Base-by-base conservation (phyloP, 2,113 vertebrate species). In the Thalassarche chlororhynchos region DNA sequence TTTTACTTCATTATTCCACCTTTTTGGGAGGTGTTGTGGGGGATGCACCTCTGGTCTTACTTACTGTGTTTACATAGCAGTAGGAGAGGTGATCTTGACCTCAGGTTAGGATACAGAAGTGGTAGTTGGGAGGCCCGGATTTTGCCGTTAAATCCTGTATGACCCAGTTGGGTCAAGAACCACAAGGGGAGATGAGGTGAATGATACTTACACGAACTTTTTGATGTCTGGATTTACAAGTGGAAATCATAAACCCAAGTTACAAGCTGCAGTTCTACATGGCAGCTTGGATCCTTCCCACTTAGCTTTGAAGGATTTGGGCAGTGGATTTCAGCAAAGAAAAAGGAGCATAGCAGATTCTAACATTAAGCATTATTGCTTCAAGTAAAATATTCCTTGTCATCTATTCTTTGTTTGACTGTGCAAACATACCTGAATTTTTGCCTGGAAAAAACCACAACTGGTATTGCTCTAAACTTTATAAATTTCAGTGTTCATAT, bases 401-500 rank as follows among this genome's bases (percentile, higher is more conserved):
- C 8, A 55, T 28, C n/a, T 79, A 0, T 36, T 68, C 14, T 28
- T 93, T 7, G 1, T 34, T 47, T 58, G 8, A 12, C 18, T 47
- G 7, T 18, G 24, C 9, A 54, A 66, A 42, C 32, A 17, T 8
- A 31, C 14, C 10, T 62, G 23, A 51, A 0, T 51, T 69, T 86
- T 86, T 61, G 7, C 75, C 61, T 40, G 49, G 44, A 12, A 24
- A 71, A 38, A 83, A 57, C 0, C 29, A 17, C 49, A 38, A 1
- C 14, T 40, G 20, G 4, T 83, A 14, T 72, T 36, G 12, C 31
- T 71, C 15, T 61, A 52, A 66, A n/a, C 46, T 78, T 69, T 17
- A 52, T 8, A 42, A 36, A 72, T 71, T 6, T 32, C 28, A n/a
- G 6, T 20, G 13, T 20, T 38, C 2, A 0, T 19, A 1, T 12